phyloP scores from a whole-genome alignment of 2,113 vertebrate genomes.

The Anthoscopus minutus region DNA sequence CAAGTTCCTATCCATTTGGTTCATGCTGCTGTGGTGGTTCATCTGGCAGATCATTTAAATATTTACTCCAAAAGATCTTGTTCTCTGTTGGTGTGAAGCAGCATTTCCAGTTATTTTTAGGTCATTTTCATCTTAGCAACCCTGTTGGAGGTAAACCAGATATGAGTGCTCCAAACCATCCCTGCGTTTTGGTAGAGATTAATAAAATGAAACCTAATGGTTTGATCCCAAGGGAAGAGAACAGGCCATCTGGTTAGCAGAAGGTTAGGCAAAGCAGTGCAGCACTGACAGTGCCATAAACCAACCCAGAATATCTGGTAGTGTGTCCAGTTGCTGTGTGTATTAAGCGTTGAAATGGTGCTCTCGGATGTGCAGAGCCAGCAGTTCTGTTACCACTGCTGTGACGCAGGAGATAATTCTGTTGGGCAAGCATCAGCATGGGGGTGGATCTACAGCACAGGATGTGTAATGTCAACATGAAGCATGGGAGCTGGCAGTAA shows the following conservation, averaged over 20 bases:
- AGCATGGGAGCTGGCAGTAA: constrained; percentile 79
- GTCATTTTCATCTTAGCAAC: constrained; percentile 70
- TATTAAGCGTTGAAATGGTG: constrained; percentile 80
- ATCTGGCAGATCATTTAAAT: constrained; percentile 71
- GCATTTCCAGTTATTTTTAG: constrained; percentile 74
- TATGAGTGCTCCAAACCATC: constrained; percentile 53
- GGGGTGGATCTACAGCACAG: constrained; percentile 86
- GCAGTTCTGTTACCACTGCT: constrained; percentile 86
- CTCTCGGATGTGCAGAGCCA: constrained; percentile 80
- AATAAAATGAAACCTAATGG: constrained; percentile 69
- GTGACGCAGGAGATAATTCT: constrained; percentile 98
- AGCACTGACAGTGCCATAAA: constrained; percentile 46
- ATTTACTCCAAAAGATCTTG: constrained; percentile 70
- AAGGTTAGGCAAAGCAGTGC: constrained; percentile 63
- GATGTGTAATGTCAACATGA: constrained; percentile 87
- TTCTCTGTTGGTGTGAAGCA: constrained; percentile 71
- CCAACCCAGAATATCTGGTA: constrained; percentile 35
- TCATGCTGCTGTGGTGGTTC: constrained; percentile 46
- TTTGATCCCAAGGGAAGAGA: constrained; percentile 61
- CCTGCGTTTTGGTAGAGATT: constrained; percentile 63
- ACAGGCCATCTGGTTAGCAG: constrained; percentile 72
- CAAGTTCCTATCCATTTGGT: constrained; percentile 47
- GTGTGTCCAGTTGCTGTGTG: constrained; percentile 65
- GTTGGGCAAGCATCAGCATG: constrained; percentile 85
- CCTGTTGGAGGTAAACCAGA: constrained; percentile 70